Evolutionary conservation across 2,113 vertebrate genomes (phyloP), one percentile per base, ranked within the genome.

Genomic region (Larimichthys polyactis): DNA sequence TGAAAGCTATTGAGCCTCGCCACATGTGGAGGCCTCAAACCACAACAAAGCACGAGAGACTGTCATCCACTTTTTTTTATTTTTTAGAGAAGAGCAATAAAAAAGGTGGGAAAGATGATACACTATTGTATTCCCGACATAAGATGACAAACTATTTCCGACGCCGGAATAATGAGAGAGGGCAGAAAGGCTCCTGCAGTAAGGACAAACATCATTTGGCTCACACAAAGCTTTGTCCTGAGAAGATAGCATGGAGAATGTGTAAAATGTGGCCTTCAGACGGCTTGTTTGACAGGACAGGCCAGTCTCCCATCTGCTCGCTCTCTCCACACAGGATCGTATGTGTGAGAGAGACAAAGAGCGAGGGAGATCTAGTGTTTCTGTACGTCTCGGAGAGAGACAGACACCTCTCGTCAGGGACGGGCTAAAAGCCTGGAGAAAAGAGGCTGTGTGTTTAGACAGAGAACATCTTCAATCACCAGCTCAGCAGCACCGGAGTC

Each of bases 231-330:
- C 48, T 54, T n/a, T 8, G 11, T 51, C 24, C 40, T 66, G 20
- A 66, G 20, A 66, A 81, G 20, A 75, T 44, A 65, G 64, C 71
- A 63, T 11, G 5, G 59, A 54, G 4, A 84, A 68, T 63, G 92
- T 84, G 87, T 87, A 70, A 89, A 89, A 90, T 62, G 67, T 44
- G 70, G 27, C 36, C 70, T 57, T 29, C 49, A 82, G 87, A 90
- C 4, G 87, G 73, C 40, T 84, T 93, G 91, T 94, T 91, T 93
- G 91, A 91, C 86, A 89, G 78, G 51, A 75, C 17, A 4, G 71
- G 70, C 44, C 67, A 0, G 71, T 51, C 1, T 79, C 63, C 80
- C 86, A 91, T 87, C 79, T 84, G 86, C 81, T 82, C 40, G 60
- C 82, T 3, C 71, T 87, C 89, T 78, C 52, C 24, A 19, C 54